A percentile compares a stretch with the other conserved stretches of the same genome.
Conservation (phyloP, 1,140 invertebrate species). For the Drosophila kohkoa region DNA sequence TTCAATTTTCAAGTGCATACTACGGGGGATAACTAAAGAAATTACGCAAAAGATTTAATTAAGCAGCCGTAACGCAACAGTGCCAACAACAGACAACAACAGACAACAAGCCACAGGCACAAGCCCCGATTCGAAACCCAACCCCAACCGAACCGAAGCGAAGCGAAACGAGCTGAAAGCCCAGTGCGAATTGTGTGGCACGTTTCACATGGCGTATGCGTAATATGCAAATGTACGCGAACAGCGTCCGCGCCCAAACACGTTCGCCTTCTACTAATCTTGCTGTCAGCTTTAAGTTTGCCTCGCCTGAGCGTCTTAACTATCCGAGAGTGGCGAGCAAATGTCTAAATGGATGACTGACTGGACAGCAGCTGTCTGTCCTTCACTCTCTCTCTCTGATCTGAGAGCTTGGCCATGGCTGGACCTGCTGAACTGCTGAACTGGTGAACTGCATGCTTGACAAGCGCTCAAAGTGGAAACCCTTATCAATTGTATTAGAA, state of each 20-base stretch:
- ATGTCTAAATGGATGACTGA: constrained; percentile 22
- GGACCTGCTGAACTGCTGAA: too few species aligned
- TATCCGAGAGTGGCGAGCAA: constrained; percentile 7
- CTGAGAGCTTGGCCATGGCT: too few species aligned
- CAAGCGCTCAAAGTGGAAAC: constrained; percentile 25
- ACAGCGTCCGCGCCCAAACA: not conserved
- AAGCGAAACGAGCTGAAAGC: constrained; percentile 5
- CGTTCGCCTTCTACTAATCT: not conserved
- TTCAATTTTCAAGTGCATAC: constrained; percentile 76
- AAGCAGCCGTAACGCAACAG: constrained; percentile 63
- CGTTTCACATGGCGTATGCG: constrained; percentile 74
- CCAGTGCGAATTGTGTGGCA: constrained; percentile 35
- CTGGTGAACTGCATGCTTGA: constrained; percentile 15
- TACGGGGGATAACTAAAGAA: constrained; percentile 72
- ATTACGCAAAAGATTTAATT: constrained; percentile 82
- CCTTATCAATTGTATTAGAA: constrained; percentile 46
- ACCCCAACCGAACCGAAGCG: too few species aligned
- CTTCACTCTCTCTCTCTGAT: too few species aligned
- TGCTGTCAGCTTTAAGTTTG: constrained; percentile 16
- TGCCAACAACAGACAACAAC: constrained; percentile 36
- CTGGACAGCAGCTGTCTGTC: not conserved
- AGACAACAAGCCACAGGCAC: constrained; percentile 4
- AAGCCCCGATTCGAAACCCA: constrained; percentile 8
- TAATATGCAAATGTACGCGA: constrained; percentile 74
- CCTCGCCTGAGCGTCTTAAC: constrained; percentile 18